A percentile compares a stretch with the other conserved stretches of the same genome.
Conservation (phyloP, 2,113 vertebrate genomes). For the Aptenodytes forsteri region DNA sequence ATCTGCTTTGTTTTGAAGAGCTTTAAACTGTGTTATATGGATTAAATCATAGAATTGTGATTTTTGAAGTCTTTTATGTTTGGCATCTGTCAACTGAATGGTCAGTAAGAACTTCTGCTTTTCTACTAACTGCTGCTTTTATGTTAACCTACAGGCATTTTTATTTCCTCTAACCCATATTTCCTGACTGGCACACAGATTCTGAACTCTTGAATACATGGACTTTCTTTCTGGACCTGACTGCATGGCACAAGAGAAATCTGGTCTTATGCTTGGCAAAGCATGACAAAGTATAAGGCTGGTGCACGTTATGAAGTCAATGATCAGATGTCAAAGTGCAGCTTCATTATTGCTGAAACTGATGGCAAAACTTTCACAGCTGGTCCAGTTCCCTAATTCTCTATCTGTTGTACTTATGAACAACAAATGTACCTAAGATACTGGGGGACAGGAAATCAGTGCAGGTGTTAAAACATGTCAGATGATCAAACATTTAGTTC, state of each 20-base stretch:
- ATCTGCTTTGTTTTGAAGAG: background rate
- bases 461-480: background rate
- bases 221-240: background rate
- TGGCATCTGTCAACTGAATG: background rate
- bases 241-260: background rate
- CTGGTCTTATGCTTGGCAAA: no score
- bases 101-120: background rate
- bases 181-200: background rate
- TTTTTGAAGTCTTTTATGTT: background rate
- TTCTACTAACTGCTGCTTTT: background rate
- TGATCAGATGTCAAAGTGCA: background rate
- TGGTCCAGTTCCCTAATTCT: background rate
- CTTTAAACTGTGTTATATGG: fast-evolving
- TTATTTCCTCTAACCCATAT: background rate
- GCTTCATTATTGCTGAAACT: background rate
- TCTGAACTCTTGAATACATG: background rate
- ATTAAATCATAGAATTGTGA: background rate
- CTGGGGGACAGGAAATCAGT: background rate
- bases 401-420: background rate
- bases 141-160: background rate
- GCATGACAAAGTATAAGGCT: background rate
- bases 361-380: background rate
- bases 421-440: background rate
- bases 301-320: background rate
- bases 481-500: background rate